Conservation (phyloP, 2,113 vertebrate genomes). For the Nematolebias whitei region DNA sequence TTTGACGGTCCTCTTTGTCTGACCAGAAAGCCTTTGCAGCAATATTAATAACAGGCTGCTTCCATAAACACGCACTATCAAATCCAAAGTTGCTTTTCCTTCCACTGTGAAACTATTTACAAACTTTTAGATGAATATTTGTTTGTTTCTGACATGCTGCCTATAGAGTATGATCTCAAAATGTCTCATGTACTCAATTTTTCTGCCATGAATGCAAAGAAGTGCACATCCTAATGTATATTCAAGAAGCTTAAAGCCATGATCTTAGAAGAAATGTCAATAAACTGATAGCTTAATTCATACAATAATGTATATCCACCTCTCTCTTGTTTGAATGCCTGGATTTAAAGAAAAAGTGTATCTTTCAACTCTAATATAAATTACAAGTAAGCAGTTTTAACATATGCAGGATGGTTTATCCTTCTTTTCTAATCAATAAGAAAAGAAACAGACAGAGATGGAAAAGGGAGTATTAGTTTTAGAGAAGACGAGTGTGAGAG, state of each 20-base stretch:
- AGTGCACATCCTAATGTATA: slow-evolving; percentile 51
- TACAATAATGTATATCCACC: slow-evolving; percentile 37
- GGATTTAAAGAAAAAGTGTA: slow-evolving; percentile 14
- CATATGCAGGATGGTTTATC: slow-evolving; percentile 13
- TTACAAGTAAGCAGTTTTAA: slow-evolving; percentile 24
- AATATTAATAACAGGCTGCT: slow-evolving; percentile 61
- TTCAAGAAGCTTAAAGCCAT: slow-evolving; percentile 72
- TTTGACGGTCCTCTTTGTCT: slow-evolving; percentile 27
- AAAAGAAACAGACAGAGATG: slow-evolving; percentile 23
- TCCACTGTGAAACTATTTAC: slow-evolving; percentile 71
- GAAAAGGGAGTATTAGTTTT: slow-evolving; percentile 21
- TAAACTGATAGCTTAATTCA: slow-evolving; percentile 34
- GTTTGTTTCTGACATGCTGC: slow-evolving; percentile 52
- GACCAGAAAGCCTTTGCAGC: slow-evolving; percentile 62
- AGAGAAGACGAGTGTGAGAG: slow-evolving; percentile 22
- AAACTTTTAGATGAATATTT: slow-evolving; percentile 41
- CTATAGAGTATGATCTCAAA: slow-evolving; percentile 55
- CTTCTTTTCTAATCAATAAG: slow-evolving; percentile 27
- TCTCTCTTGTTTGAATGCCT: slow-evolving; percentile 44
- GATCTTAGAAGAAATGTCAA: slow-evolving; percentile 41
- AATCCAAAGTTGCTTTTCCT: slow-evolving; percentile 76
- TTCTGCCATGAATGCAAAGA: slow-evolving; percentile 49
- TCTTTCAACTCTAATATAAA: slow-evolving; percentile 21
- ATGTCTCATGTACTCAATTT: slow-evolving; percentile 24
- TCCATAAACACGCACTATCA: slow-evolving; percentile 77